Conservation (phyloP, 1,140 invertebrate species). For the Phocides pigmalion region DNA sequence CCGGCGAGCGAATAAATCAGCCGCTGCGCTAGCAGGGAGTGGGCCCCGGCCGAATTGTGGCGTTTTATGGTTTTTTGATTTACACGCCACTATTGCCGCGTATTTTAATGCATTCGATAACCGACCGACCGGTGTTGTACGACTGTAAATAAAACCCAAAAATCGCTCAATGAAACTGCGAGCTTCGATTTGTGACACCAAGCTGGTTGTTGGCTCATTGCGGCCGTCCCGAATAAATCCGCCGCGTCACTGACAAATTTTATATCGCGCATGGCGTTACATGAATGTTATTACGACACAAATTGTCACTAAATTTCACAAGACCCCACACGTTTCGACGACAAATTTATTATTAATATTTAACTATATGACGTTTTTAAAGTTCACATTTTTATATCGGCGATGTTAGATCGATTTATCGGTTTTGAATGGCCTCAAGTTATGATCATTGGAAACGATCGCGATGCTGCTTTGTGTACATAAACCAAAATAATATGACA, state of each 20-base stretch:
- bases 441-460: conserved; percentile 27
- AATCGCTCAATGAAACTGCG: conserved; percentile 51
- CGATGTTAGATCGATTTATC: conserved; percentile 28
- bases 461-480: conserved; percentile 9
- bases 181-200: conserved; percentile 42
- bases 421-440: conserved; percentile 22
- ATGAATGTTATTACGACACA: conserved; percentile 29
- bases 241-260: conserved; percentile 40
- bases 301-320: conserved; percentile 18
- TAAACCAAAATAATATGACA: conserved; percentile 31
- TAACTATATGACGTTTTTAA: conserved; percentile 15
- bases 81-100: conserved; percentile 65
- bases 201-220: conserved; percentile 19
- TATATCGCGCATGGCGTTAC: conserved; percentile 32
- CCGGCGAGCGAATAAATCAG: conserved; percentile 75
- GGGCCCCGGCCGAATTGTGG: conserved; percentile 67
- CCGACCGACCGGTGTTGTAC: conserved; percentile 41
- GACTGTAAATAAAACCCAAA: conserved; percentile 51
- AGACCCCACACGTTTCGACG: conserved; percentile 25
- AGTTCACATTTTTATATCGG: conserved; percentile 4
- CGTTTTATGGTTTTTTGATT: conserved; percentile 74
- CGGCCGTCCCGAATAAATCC: conserved; percentile 34
- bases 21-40: conserved; percentile 66
- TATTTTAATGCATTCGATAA: conserved; percentile 66
- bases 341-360: conserved; percentile 20